Percentiles rank a stretch among this genome's conserved stretches.
Evolutionary conservation across 2,888 invertebrate genomes (phyloP).

Genomic region (Dastarcus helophoroides): DNA sequence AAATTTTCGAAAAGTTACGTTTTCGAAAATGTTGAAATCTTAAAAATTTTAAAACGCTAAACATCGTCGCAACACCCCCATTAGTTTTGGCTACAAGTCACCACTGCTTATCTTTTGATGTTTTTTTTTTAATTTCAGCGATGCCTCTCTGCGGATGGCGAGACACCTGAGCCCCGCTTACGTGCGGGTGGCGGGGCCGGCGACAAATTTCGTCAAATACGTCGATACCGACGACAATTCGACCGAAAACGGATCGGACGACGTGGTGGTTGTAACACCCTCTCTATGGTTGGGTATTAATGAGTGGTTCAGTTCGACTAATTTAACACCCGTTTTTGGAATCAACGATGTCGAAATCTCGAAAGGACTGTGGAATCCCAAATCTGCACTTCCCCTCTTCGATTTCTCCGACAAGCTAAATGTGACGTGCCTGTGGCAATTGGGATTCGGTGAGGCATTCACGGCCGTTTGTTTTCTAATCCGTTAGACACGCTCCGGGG

Average conservation of each 20-base stretch:
- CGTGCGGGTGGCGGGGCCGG: slow-evolving; percentile 60
- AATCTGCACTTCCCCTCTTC: slow-evolving; percentile 53
- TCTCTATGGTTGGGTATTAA: slow-evolving; percentile 34
- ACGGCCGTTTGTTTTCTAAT: too few species aligned
- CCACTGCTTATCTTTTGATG: neutral
- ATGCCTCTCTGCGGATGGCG: slow-evolving; percentile 52
- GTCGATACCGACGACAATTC: slow-evolving; percentile 18
- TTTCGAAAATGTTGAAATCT: too few species aligned
- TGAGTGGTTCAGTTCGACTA: slow-evolving; percentile 44
- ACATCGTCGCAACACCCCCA: too few species aligned
- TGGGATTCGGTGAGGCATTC: slow-evolving; percentile 62
- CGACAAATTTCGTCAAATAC: slow-evolving; percentile 40
- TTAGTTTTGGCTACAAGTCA: neutral
- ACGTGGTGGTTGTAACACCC: slow-evolving; percentile 26
- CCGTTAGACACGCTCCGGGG: too few species aligned
- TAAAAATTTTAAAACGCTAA: too few species aligned
- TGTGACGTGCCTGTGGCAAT: slow-evolving; percentile 58
- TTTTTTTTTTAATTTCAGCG: slow-evolving; percentile 31
- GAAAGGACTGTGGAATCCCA: slow-evolving; percentile 53
- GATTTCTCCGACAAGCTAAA: slow-evolving; percentile 55
- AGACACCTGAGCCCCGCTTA: slow-evolving; percentile 58
- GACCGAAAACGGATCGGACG: slow-evolving; percentile 15
- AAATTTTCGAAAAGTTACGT: too few species aligned
- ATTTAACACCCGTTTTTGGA: slow-evolving; percentile 57
- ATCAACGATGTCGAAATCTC: slow-evolving; percentile 47